Evolutionary conservation across 2,113 vertebrate species (phyloP).

Genomic region (Phasianus colchicus): DNA sequence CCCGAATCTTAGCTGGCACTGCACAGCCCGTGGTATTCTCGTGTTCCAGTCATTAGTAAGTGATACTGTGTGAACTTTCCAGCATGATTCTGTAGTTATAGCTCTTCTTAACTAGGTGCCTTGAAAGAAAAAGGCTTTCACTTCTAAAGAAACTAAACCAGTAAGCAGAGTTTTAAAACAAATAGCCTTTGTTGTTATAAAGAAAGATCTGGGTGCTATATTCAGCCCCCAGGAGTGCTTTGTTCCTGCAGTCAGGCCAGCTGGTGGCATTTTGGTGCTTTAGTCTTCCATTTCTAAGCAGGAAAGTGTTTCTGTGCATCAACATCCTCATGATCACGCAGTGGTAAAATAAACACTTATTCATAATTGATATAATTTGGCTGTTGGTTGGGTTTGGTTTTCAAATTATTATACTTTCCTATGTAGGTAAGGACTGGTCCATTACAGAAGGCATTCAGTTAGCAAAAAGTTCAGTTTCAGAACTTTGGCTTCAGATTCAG

Average conservation of each 20-base stretch:
- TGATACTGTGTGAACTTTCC: slow-evolving; percentile 34
- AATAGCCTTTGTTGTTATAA: no score
- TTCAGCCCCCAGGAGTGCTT: background rate
- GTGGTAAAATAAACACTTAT: background rate
- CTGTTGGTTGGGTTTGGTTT: background rate
- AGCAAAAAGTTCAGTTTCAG: background rate
- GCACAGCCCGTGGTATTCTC: background rate
- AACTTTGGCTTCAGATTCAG: background rate
- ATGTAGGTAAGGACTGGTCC: background rate
- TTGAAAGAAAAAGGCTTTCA: background rate
- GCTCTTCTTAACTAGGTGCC: background rate
- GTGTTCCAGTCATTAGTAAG: slow-evolving; percentile 29
- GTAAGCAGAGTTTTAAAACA: background rate
- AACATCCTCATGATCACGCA: background rate
- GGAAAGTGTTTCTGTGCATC: background rate
- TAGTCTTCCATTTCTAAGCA: background rate
- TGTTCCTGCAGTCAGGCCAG: background rate
- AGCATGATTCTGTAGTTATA: background rate
- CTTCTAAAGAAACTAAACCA: background rate
- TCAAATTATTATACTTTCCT: background rate
- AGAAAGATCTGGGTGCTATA: background rate
- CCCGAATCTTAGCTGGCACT: background rate
- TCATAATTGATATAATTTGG: background rate
- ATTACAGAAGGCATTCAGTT: background rate
- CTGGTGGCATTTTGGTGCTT: background rate